Percentiles rank a stretch among this genome's conserved stretches.
Conservation (phyloP, 2,888 invertebrate genomes). For the Oxystoma pomonae region DNA sequence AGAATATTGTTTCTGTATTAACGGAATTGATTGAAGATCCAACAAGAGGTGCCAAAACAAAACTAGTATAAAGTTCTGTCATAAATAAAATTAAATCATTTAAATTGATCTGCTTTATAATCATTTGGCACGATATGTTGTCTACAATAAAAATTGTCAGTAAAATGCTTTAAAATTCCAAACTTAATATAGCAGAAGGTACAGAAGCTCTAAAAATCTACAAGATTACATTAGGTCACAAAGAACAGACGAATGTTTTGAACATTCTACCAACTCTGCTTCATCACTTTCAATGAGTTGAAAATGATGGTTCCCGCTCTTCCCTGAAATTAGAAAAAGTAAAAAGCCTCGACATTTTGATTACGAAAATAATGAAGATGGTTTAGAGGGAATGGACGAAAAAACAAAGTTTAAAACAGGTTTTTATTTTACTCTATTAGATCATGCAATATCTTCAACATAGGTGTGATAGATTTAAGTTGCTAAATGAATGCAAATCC, state of each 20-base stretch:
- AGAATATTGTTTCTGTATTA: not conserved
- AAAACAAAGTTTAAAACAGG: not conserved
- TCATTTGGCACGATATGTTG: not conserved
- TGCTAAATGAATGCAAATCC: not conserved
- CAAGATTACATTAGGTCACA: not conserved
- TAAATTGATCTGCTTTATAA: too few relatives aligned
- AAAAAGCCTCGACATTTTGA: not conserved
- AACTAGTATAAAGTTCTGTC: not conserved
- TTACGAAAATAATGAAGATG: not conserved
- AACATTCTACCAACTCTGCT: too few relatives aligned
- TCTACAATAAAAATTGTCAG: not conserved
- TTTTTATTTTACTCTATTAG: too few relatives aligned
- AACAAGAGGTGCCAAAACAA: too few relatives aligned
- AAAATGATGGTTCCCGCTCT: not conserved
- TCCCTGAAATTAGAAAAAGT: not conserved
- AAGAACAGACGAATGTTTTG: not conserved
- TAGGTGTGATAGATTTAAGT: too few relatives aligned
- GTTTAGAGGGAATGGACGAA: not conserved
- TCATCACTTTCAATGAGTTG: not conserved
- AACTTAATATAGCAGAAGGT: not conserved
- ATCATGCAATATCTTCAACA: not conserved
- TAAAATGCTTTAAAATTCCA: not conserved
- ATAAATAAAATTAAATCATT: not conserved
- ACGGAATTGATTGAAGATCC: not conserved
- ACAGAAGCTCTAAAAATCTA: not conserved